Conservation (phyloP, 1,140 invertebrate genomes). For the Neodiprion pinetum region DNA sequence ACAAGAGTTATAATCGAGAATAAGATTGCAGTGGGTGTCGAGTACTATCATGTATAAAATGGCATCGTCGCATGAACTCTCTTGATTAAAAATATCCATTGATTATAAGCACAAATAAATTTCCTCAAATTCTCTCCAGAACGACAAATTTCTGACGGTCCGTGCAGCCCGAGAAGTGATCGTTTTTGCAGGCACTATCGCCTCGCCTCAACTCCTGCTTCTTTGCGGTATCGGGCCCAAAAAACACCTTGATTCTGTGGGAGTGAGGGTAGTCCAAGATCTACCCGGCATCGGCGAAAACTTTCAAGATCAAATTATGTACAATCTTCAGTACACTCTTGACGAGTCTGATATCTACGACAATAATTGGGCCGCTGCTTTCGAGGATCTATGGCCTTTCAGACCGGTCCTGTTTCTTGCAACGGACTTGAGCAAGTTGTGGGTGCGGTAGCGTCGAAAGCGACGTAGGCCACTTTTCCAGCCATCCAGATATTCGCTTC, state of each 20-base stretch:
- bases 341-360: slow-evolving; percentile 66
- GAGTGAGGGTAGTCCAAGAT: slow-evolving; percentile 64
- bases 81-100: background rate
- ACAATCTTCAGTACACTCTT: slow-evolving; percentile 58
- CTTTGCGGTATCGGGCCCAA: slow-evolving; percentile 74
- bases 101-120: slow-evolving; percentile 7
- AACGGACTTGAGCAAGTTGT: slow-evolving; percentile 70
- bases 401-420: slow-evolving; percentile 67
- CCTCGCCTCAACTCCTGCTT: slow-evolving; percentile 72
- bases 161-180: slow-evolving; percentile 60
- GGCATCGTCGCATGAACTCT: no score
- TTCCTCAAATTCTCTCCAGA: slow-evolving; percentile 16
- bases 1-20: slow-evolving; percentile 69
- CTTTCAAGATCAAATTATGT: slow-evolving; percentile 76
- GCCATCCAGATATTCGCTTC: slow-evolving; percentile 75
- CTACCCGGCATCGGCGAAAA: slow-evolving; percentile 80
- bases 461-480: slow-evolving; percentile 64
- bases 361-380: slow-evolving; percentile 43
- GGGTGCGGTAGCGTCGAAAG: slow-evolving; percentile 67
- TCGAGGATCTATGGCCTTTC: slow-evolving; percentile 67
- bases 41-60: slow-evolving; percentile 57
- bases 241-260: slow-evolving; percentile 60
- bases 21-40: slow-evolving; percentile 66
- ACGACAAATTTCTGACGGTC: slow-evolving; percentile 35
- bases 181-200: slow-evolving; percentile 67